Base-by-base conservation (phyloP, 2,888 invertebrate genomes). In the Cheilosia grossa region DNA sequence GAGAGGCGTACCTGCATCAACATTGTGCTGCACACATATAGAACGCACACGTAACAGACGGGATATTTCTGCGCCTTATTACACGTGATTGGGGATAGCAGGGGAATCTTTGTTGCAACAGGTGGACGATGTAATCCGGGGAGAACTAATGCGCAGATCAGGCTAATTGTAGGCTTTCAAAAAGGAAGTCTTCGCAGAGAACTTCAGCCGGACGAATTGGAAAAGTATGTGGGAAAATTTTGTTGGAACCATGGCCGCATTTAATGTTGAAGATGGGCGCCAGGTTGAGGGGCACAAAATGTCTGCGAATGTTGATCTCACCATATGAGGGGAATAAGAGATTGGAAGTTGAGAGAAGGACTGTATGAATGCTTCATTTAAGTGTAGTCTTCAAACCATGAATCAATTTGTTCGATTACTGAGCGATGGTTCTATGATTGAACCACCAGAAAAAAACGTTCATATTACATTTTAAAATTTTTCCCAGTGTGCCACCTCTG, bases 61-160 rank as follows among this genome's bases (percentile, higher is more conserved):
- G 63, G 51, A 56, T 78, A 53, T 72, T 73, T 67, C 63, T 53
- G 59, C 59, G 59, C 64, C 59, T 77, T 64, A 79, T 79, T 79
- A 74, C 59, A 64, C 30, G 74, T 47, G 79, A 83, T 83, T 74
- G 64, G 40, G 17, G 2, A 58, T 19, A 7, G 19, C 49, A 40
- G 7, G 13, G 56, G 40, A 42, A 66, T 69, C 53, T 56, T 9
- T 2, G 30, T 15, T 7, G 27, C 42, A 51, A 49, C 79, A 83
- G 67, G 79, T 70, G 83, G 59, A 79, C 66, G 47, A 21, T 58
- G 61, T 67, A 51, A 56, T 24, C 61, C 24, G 42, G 44, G 59
- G n/a, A 24, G 30, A n/a, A 19, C 40, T 69, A 74, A 58, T 58
- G 70, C 59, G 53, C 66, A 59, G 61, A 82, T 77, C 66, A 77